Evolutionary conservation across 2,888 invertebrate species (phyloP).

Genomic region (Pollenia angustigena): DNA sequence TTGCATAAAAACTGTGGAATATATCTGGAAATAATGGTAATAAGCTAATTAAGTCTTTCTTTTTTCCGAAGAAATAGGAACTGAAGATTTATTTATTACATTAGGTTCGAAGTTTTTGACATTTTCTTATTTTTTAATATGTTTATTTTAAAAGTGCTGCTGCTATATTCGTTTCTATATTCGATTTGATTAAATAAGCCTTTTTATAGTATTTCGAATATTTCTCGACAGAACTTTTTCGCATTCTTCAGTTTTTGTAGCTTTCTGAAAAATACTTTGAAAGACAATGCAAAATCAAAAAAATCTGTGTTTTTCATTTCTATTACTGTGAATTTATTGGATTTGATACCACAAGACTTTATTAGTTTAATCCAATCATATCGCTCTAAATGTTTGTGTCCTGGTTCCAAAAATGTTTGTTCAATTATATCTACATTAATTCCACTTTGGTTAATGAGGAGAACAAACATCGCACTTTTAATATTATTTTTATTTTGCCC

Average conservation of each 20-base stretch:
- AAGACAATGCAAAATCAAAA: background rate
- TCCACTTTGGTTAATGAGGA: too few relatives aligned
- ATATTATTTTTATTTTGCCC: too few relatives aligned
- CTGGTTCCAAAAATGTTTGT: too few relatives aligned
- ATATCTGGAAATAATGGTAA: slow-evolving; percentile 1
- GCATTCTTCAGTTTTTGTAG: too few relatives aligned
- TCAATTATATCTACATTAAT: too few relatives aligned
- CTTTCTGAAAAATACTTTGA: background rate
- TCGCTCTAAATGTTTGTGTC: too few relatives aligned
- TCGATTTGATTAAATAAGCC: too few relatives aligned
- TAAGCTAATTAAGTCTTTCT: background rate
- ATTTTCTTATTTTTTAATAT: background rate
- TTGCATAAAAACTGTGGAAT: background rate
- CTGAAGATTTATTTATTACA: background rate
- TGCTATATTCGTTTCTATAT: too few relatives aligned
- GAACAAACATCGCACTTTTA: too few relatives aligned
- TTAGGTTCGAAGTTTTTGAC: background rate
- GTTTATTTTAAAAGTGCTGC: too few relatives aligned
- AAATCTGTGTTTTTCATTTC: slow-evolving; percentile 3
- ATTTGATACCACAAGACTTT: background rate
- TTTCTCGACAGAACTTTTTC: too few relatives aligned
- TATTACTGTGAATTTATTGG: background rate
- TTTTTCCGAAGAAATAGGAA: background rate
- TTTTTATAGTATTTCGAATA: too few relatives aligned
- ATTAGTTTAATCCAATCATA: background rate